phyloP scores from a whole-genome alignment of 2,888 invertebrate species.

The Galeruca laticollis region DNA sequence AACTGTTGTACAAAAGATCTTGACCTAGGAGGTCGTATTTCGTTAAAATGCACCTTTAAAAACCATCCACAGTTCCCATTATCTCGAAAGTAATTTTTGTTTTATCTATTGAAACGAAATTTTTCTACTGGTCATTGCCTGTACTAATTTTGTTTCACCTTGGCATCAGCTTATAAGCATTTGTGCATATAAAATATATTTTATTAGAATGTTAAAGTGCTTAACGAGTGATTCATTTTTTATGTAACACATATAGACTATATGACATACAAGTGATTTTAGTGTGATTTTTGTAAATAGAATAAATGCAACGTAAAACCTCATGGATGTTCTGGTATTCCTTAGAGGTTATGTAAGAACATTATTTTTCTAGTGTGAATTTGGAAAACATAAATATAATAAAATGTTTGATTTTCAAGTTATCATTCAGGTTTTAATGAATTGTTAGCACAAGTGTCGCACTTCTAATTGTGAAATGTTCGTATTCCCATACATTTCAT shows the following conservation, averaged over 20 bases:
- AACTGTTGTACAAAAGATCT: too few species aligned
- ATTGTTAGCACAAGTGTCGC: slow-evolving; percentile 19
- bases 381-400: slow-evolving; percentile 18
- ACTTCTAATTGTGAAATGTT: slow-evolving; percentile 2
- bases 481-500: neutral
- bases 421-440: slow-evolving; percentile 21
- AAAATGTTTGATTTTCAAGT: slow-evolving; percentile 5
- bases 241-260: slow-evolving; percentile 14
- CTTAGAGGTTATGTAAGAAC: slow-evolving; percentile 20
- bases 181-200: neutral
- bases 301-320: slow-evolving; percentile 23
- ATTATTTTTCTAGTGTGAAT: slow-evolving; percentile 32
- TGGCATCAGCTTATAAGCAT: too few species aligned
- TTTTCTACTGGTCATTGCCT: too few species aligned
- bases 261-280: slow-evolving; percentile 31
- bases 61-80: too few species aligned
- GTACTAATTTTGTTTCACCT: too few species aligned
- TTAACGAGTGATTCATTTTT: slow-evolving; percentile 4
- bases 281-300: slow-evolving; percentile 41
- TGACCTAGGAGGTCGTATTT: too few species aligned
- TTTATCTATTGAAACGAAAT: too few species aligned
- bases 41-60: too few species aligned
- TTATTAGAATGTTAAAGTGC: neutral
- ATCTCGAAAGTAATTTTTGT: too few species aligned
- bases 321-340: slow-evolving; percentile 18